Percentiles rank a stretch among this genome's conserved stretches.
Evolutionary conservation across 2,888 invertebrate genomes (phyloP).

Genomic region (Spatulosminthurus flaviceps): DNA sequence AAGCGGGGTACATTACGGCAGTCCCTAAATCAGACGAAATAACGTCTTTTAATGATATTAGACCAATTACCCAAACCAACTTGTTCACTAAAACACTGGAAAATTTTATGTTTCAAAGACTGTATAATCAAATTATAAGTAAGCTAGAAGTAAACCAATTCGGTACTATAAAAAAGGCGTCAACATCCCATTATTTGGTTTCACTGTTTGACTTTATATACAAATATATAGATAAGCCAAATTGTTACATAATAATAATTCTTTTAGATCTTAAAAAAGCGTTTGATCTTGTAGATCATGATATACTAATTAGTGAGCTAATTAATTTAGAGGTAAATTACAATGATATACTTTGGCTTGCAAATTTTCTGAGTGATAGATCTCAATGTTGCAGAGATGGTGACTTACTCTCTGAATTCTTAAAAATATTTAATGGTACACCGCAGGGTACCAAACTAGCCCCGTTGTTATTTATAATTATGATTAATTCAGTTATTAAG

Average conservation of each 20-base stretch:
- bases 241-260: slow-evolving; percentile 16
- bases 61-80: slow-evolving; percentile 20
- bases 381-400: background rate
- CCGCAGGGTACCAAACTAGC: slow-evolving; percentile 35
- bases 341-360: background rate
- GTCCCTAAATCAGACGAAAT: background rate
- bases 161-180: background rate
- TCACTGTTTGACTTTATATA: slow-evolving; percentile 1
- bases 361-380: background rate
- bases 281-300: slow-evolving; percentile 26
- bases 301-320: background rate
- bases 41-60: background rate
- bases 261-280: slow-evolving; percentile 20
- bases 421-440: slow-evolving; percentile 9
- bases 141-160: background rate
- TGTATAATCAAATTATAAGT: background rate
- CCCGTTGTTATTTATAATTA: slow-evolving; percentile 16
- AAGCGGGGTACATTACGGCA: slow-evolving; percentile 16
- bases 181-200: background rate
- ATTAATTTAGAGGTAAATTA: background rate
- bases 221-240: background rate
- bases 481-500: background rate
- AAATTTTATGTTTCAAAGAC: slow-evolving; percentile 14
- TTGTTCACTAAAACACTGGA: slow-evolving; percentile 14
- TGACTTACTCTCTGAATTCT: background rate